A percentile compares a stretch with the other conserved stretches of the same genome.
phyloP scores from a whole-genome alignment of 2,797 vertebrate species.

The Schizothorax lantsangensis region DNA sequence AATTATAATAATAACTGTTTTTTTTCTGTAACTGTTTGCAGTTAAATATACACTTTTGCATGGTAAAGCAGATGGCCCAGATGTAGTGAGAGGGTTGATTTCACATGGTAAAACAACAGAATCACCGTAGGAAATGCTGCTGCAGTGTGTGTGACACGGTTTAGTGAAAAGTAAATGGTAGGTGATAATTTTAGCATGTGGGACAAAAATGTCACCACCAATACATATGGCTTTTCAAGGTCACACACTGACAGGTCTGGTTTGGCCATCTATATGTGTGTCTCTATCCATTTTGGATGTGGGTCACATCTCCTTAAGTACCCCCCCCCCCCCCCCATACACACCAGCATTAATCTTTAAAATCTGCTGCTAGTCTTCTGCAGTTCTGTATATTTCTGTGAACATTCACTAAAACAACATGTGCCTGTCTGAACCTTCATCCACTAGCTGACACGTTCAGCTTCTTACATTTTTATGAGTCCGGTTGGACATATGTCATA shows the following conservation, averaged over 20 bases:
- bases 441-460: not conserved
- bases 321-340: no score
- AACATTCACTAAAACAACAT: not conserved
- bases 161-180: conserved; percentile 1
- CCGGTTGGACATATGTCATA: not conserved
- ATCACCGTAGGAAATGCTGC: not conserved
- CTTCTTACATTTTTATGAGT: conserved; percentile 3
- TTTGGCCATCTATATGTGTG: not conserved
- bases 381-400: not conserved
- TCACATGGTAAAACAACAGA: not conserved
- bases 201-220: conserved; percentile 73
- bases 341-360: not conserved
- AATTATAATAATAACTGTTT: not conserved
- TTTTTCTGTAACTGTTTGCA: not conserved
- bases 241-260: conserved; percentile 54
- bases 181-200: conserved; percentile 74
- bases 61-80: not conserved
- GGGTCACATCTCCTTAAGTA: not conserved
- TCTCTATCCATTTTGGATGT: conserved; percentile 27
- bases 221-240: conserved; percentile 69
- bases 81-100: not conserved
- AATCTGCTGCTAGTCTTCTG: not conserved
- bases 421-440: not conserved
- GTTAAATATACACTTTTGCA: not conserved
- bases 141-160: not conserved